Conservation (phyloP, 2,888 invertebrate species). For the Tetanocera ferruginea region DNA sequence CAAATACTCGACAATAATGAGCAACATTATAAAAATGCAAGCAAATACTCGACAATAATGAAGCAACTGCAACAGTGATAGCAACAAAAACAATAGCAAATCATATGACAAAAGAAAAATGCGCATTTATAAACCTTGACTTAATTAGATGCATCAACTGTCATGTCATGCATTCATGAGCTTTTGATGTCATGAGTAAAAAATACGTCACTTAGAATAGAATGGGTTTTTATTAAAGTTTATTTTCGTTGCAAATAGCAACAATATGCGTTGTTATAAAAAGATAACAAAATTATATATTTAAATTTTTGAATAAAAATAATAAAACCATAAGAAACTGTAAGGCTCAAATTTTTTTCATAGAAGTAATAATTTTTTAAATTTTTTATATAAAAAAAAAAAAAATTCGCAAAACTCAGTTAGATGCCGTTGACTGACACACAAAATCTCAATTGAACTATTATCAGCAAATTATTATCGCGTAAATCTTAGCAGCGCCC, state of each 20-base stretch:
- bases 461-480: conserved; percentile 45
- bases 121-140: conserved; percentile 51
- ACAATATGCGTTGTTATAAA: too few species aligned
- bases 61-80: conserved; percentile 3
- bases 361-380: neutral
- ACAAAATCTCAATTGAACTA: conserved; percentile 37
- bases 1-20: neutral
- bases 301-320: too few species aligned
- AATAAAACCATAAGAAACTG: too few species aligned
- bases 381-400: too few species aligned
- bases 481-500: conserved; percentile 42
- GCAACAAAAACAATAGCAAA: conserved; percentile 1
- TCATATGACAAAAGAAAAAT: neutral
- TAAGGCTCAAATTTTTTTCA: too few species aligned
- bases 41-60: conserved; percentile 1
- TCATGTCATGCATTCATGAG: neutral
- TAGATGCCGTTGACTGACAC: conserved; percentile 8
- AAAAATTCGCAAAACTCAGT: neutral
- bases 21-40: conserved; percentile 3
- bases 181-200: neutral
- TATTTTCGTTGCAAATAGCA: too few species aligned
- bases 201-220: neutral
- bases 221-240: too few species aligned
- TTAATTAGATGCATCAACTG: conserved; percentile 44
- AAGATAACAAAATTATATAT: too few species aligned